Conservation (phyloP, 2,113 vertebrate genomes). For the Sinocyclocheilus grahami region DNA sequence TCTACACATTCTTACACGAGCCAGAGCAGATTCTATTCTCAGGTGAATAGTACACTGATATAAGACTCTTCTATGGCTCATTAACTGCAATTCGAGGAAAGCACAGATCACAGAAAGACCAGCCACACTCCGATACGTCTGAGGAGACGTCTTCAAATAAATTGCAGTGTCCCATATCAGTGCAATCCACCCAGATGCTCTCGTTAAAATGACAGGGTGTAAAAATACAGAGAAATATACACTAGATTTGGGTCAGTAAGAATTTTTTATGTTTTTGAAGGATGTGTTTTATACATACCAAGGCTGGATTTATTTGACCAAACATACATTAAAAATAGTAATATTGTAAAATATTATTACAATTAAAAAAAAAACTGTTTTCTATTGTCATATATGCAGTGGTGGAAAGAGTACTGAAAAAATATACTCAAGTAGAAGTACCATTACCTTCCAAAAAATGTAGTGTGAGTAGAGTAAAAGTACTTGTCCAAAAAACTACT, state of each 20-base stretch:
- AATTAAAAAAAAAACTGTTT: too few relatives aligned
- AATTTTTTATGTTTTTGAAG: not conserved
- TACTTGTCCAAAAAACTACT: too few relatives aligned
- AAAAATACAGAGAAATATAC: not conserved
- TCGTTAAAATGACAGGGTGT: too few relatives aligned
- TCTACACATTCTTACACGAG: slow-evolving; percentile 6
- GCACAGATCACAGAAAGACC: not conserved
- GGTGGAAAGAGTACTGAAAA: too few relatives aligned
- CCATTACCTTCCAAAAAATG: too few relatives aligned
- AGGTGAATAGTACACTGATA: slow-evolving; percentile 24
- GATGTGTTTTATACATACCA: not conserved
- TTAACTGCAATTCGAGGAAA: slow-evolving; percentile 5
- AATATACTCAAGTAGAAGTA: too few relatives aligned
- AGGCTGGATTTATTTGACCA: not conserved
- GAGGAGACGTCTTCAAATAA: not conserved
- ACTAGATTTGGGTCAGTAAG: not conserved
- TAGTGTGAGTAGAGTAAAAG: too few relatives aligned
- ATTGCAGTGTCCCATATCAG: not conserved
- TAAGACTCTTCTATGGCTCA: not conserved
- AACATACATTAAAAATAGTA: too few relatives aligned
- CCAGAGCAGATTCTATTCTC: slow-evolving; percentile 4
- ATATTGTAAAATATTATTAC: too few relatives aligned
- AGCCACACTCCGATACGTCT: not conserved
- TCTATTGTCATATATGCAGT: too few relatives aligned
- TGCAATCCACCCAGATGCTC: not conserved